These are phyloP conservation scores for Choristoneura fumiferana DNA, from an alignment of 1,140 invertebrate genomes.

Conservation along the genomic window DNA sequence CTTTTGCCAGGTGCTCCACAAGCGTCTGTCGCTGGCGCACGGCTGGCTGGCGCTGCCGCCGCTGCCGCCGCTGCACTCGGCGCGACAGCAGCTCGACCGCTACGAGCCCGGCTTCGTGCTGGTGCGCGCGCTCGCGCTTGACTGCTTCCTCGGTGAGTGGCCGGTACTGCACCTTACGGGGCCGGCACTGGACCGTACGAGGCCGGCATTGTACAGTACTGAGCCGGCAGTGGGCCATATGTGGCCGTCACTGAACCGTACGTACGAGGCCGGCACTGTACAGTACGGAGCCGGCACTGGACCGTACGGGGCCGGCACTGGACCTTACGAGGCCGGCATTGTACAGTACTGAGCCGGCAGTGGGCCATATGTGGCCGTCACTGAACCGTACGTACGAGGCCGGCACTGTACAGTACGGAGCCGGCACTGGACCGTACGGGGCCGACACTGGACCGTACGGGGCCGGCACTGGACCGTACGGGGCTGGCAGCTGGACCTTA, in stretches of 20 bases:
- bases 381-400: too few relatives aligned
- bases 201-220: too few relatives aligned
- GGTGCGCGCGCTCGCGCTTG: slow-evolving; percentile 43
- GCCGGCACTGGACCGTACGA: background rate
- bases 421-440: background rate
- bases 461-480: too few relatives aligned
- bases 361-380: too few relatives aligned
- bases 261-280: too few relatives aligned
- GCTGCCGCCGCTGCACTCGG: slow-evolving; percentile 59
- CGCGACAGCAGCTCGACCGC: slow-evolving; percentile 59
- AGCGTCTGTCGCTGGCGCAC: slow-evolving; percentile 38
- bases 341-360: too few relatives aligned
- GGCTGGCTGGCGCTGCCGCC: slow-evolving; percentile 51
- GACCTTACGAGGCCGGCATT: too few relatives aligned
- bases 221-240: too few relatives aligned
- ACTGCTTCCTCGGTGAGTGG: slow-evolving; percentile 53
- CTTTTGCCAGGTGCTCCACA: slow-evolving; percentile 45
- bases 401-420: slow-evolving; percentile 45
- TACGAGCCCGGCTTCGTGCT: slow-evolving; percentile 59
- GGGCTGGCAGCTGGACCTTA: too few relatives aligned
- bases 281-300: slow-evolving; percentile 30
- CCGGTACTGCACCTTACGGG: background rate
- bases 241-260: background rate
- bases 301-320: background rate
- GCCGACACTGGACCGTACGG: background rate